Conservation (phyloP, 2,888 invertebrate species). For the Pollenia angustigena region DNA sequence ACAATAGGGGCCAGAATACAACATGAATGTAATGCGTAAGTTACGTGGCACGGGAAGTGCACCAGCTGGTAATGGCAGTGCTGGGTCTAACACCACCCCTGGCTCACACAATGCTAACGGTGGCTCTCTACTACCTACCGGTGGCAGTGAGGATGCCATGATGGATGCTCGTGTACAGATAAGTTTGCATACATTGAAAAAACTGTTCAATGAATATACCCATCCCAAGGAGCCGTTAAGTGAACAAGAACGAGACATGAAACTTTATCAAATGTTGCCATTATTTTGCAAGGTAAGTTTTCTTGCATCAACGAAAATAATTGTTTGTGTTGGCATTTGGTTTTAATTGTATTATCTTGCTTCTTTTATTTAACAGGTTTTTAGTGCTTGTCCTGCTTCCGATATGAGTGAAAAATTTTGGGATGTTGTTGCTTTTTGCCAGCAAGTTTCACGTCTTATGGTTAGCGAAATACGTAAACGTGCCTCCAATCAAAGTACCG, state of each 20-base stretch:
- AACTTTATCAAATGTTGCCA: conserved; percentile 98
- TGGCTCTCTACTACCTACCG: conserved; percentile 82
- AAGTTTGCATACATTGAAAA: conserved; percentile 97
- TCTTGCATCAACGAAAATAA: too few species aligned
- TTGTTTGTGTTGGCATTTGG: neutral
- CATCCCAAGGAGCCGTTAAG: conserved; percentile 93
- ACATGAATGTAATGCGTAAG: conserved; percentile 97
- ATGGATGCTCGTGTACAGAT: conserved; percentile 92
- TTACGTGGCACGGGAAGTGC: conserved; percentile 86
- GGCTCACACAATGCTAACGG: conserved; percentile 84
- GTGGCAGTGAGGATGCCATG: conserved; percentile 81
- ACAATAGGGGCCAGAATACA: neutral
- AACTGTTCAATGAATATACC: conserved; percentile 97
- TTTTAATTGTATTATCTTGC: conserved; percentile 47
- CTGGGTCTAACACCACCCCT: conserved; percentile 84
- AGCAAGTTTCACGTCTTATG: conserved; percentile 97
- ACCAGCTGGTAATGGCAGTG: conserved; percentile 81
- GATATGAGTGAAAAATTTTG: conserved; percentile 99
- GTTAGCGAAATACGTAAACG: conserved; percentile 96
- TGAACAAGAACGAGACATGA: conserved; percentile 94
- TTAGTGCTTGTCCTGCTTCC: conserved; percentile 95
- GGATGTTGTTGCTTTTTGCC: conserved; percentile 97
- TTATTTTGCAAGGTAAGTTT: conserved; percentile 95
- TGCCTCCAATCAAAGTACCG: conserved; percentile 98
- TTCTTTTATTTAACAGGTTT: conserved; percentile 87